phyloP scores from a whole-genome alignment of 2,797 vertebrate species.

The Staurois parvus region DNA sequence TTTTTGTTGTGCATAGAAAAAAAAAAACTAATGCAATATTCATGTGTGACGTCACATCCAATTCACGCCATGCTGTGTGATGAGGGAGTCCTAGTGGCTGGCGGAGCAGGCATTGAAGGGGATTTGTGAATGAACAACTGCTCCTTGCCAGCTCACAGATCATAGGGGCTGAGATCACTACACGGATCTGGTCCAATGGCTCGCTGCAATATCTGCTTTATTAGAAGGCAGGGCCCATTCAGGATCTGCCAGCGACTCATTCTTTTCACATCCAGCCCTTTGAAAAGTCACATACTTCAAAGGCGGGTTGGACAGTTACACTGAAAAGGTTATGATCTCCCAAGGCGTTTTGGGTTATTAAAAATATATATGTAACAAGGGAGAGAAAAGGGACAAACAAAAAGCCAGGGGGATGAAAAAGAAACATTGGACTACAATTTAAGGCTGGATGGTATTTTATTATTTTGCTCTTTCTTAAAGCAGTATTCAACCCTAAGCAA shows the following conservation, averaged over 20 bases:
- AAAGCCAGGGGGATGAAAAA: background rate
- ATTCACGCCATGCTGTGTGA: conserved; percentile 66
- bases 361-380: conserved; percentile 46
- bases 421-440: background rate
- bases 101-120: conserved; percentile 76
- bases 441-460: background rate
- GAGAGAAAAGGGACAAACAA: background rate
- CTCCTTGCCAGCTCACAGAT: conserved; percentile 81
- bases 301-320: conserved; percentile 46
- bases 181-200: conserved; percentile 79
- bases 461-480: background rate
- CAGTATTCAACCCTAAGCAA: too few relatives aligned
- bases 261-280: conserved; percentile 70
- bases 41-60: conserved; percentile 73
- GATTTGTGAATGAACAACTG: conserved; percentile 86
- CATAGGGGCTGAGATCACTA: conserved; percentile 78
- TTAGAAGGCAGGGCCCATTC: conserved; percentile 75
- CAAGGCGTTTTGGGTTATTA: conserved; percentile 18
- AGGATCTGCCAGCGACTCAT: conserved; percentile 71
- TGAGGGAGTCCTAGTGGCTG: conserved; percentile 71
- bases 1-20: conserved; percentile 21
- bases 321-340: conserved; percentile 28
- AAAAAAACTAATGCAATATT: conserved; percentile 60
- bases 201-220: conserved; percentile 74
- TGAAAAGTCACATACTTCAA: conserved; percentile 69